phyloP scores from a whole-genome alignment of 1,140 invertebrate genomes.

The Procambarus clarkii region DNA sequence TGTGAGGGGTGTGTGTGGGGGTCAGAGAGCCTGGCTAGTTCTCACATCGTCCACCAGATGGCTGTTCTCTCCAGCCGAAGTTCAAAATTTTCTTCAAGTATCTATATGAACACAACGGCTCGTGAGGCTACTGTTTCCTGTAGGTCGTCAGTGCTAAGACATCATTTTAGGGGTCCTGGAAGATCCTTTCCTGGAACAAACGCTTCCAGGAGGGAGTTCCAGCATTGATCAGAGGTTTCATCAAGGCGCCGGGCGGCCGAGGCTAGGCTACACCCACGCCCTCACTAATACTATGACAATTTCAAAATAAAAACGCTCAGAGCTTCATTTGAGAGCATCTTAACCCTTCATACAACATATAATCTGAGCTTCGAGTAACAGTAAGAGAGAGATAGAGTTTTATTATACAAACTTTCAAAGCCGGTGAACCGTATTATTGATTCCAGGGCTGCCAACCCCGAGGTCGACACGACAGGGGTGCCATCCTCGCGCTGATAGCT shows the following conservation, averaged over 20 bases:
- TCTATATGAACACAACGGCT: neutral
- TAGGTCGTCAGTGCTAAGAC: neutral
- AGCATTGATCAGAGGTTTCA: neutral
- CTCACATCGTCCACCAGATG: slow-evolving; percentile 3
- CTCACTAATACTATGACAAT: neutral
- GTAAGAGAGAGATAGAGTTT: neutral
- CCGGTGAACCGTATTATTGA: slow-evolving; percentile 54
- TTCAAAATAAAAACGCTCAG: neutral
- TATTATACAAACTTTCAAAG: slow-evolving; percentile 25
- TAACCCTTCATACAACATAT: neutral
- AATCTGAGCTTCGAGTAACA: neutral
- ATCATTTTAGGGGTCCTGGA: neutral
- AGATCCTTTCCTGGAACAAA: neutral
- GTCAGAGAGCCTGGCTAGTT: neutral
- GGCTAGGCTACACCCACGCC: neutral
- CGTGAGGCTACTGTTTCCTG: neutral
- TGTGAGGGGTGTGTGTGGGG: too few relatives aligned
- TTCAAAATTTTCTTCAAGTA: neutral
- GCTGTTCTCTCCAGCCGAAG: neutral
- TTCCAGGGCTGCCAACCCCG: slow-evolving; percentile 46
- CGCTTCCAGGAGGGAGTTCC: neutral
- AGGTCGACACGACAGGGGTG: slow-evolving; percentile 9
- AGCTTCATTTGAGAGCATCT: neutral
- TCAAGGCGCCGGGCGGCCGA: neutral
- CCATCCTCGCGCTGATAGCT: slow-evolving; percentile 20